These are phyloP conservation scores for Arctia plantaginis DNA, from an alignment of 2,888 invertebrate genomes.

Conservation along the genomic window DNA sequence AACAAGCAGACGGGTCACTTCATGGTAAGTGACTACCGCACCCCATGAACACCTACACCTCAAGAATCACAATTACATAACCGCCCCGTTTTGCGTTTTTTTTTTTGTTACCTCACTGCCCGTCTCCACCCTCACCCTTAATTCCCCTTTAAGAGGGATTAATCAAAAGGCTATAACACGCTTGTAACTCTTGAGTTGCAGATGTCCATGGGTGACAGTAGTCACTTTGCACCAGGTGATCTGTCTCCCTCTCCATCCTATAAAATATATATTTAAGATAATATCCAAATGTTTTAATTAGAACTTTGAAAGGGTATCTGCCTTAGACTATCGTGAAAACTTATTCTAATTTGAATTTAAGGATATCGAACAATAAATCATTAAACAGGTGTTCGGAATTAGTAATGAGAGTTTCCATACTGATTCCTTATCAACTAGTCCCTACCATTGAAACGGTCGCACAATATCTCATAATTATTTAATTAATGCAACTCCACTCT, in stretches of 20 bases:
- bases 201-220: neutral
- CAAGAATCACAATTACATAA: neutral
- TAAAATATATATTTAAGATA: neutral
- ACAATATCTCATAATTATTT: slow-evolving; percentile 86
- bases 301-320: neutral
- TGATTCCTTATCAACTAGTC: slow-evolving; percentile 75
- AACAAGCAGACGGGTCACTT: too few species aligned
- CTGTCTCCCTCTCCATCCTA: neutral
- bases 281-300: neutral
- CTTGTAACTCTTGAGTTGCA: neutral
- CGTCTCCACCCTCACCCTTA: too few species aligned
- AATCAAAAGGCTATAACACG: too few species aligned
- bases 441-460: slow-evolving; percentile 78
- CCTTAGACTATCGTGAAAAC: neutral
- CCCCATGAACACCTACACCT: too few species aligned
- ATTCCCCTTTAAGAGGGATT: too few species aligned
- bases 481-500: slow-evolving; percentile 78
- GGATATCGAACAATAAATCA: slow-evolving; percentile 49
- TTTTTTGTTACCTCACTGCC: neutral
- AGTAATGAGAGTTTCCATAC: slow-evolving; percentile 63
- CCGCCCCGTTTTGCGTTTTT: neutral
- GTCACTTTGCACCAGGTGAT: neutral
- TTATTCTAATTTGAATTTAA: slow-evolving; percentile 19
- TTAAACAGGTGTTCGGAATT: slow-evolving; percentile 65
- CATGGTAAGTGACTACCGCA: too few species aligned